Evolutionary conservation across 2,888 invertebrate species (phyloP), one percentile per base, ranked within the genome.

Genomic region (Smittia aterrima): DNA sequence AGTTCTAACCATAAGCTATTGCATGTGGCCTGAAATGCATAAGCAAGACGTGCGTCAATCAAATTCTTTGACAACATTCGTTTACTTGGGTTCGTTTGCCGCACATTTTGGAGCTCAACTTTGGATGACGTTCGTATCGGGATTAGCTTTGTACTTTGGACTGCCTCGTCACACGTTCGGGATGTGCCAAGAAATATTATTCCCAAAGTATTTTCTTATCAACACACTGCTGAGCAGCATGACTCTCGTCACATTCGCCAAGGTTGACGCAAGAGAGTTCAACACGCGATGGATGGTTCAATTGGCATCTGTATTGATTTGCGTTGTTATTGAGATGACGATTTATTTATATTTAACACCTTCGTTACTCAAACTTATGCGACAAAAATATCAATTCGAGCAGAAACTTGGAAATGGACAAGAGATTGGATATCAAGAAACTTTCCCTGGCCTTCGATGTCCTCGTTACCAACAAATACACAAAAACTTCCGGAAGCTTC

Each of bases 61-160:
- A 7, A 82, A 73, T 78, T 79, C 53, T 75, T 80, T 76, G 77
- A 83, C 77, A 77, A 85, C 86, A 66, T 86, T 93, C 75, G 82
- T 92, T 24, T 94, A 95, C 82, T 85, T 95, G 38, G 87, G 87
- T 0, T 88, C 92, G 7, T 92, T 95, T 78, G 90, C 92, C 76
- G 88, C 89, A 75, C 93, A 95, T 81, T 89, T 93, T 78, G 95
- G 95, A 38, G 87, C 93, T 20, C 95, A 95, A 84, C 87, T 95
- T 77, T 95, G 95, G 95, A 95, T 95, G 92, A 94, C 95, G 11
- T 92, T 95, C 79, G 87, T 95, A 40, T 95, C 95, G 79, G 92
- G 95, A 77, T 84, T 95, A 72, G 90, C 94, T 74, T 85, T 95
- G 74, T 95, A 92, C 83, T 94, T 95, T 84, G 88, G 89, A 6